Conservation (phyloP, 2,113 vertebrate genomes). For the Athene cunicularia region DNA sequence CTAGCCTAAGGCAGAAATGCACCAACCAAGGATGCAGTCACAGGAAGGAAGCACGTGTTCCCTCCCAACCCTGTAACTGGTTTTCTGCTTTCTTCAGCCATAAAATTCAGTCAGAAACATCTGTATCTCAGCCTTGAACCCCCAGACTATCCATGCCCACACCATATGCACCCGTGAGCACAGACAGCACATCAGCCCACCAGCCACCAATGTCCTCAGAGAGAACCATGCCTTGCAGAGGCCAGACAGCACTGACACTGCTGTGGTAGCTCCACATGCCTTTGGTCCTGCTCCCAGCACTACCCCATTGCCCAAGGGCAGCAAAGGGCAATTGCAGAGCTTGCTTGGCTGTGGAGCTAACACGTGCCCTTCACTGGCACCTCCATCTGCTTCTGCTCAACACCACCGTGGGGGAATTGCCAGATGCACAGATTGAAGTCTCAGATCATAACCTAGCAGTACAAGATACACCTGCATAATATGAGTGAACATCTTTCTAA, state of each 20-base stretch:
- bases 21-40: not conserved
- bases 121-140: not conserved
- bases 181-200: not conserved
- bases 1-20: not conserved
- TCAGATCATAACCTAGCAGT: not conserved
- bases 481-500: accelerated
- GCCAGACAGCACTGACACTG: accelerated
- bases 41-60: accelerated
- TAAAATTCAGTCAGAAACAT: not conserved
- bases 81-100: not conserved
- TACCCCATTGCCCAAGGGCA: not conserved
- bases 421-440: not conserved
- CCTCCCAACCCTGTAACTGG: not conserved
- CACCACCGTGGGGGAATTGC: accelerated
- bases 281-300: not conserved
- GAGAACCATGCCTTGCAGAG: not conserved
- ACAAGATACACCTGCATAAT: not conserved
- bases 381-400: not conserved
- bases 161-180: not conserved
- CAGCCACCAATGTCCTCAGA: not conserved
- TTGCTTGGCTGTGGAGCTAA: accelerated
- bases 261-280: not conserved
- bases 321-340: accelerated
- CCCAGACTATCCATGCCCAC: accelerated
- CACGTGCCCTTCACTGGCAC: not conserved